Base-by-base conservation (phyloP, 1,140 invertebrate species). In the Cherax destructor region DNA sequence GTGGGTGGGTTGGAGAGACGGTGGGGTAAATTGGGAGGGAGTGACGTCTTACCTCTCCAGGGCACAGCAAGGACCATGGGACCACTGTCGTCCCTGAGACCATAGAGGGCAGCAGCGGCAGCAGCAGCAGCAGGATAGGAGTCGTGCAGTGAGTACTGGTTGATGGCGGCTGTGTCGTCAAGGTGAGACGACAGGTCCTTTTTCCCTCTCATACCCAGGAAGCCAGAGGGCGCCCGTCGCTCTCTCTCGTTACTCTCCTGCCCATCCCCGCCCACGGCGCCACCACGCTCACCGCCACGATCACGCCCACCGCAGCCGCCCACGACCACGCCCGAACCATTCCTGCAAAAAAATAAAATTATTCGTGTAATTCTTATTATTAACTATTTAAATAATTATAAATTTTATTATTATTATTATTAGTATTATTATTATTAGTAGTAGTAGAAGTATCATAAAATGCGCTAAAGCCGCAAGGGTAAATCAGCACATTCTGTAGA, bases 131-230 rank as follows among this genome's bases (percentile, higher is more conserved):
- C 65, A 1, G 41, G 61, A 13, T 69, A 69, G 3, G 69, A 18
- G 61, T n/a, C 30, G 7, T 24, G 83, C 30, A 85, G 59, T 0
- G 49, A 9, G 13, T 52, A 47, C 11, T 86, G n/a, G 49, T 74
- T 13, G 65, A 3, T 41, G 61, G 83, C 61, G 84, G 16, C 50
- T 3, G 24, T 13, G n/a, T 56, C 21, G 1, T 30, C 10, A 11
- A 52, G 41, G n/a, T 41, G 10, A 6, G 72, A 18, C 2, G 69
- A n/a, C 9, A 49, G 72, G n/a, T 86, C 84, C 72, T 86, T 86
- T 72, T 86, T 86, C 4, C 84, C 84, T 21, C 84, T 52, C 84
- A 86, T 86, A 10, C 84, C 84, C 50, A 86, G 72, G 72, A 86
- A 86, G 16, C 84, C 84, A 13, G 84, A 86, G 84, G 84, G 84